These are phyloP conservation scores for Oceanodroma leucorhoa DNA, from an alignment of 2,797 vertebrate genomes.

Conservation along the genomic window DNA sequence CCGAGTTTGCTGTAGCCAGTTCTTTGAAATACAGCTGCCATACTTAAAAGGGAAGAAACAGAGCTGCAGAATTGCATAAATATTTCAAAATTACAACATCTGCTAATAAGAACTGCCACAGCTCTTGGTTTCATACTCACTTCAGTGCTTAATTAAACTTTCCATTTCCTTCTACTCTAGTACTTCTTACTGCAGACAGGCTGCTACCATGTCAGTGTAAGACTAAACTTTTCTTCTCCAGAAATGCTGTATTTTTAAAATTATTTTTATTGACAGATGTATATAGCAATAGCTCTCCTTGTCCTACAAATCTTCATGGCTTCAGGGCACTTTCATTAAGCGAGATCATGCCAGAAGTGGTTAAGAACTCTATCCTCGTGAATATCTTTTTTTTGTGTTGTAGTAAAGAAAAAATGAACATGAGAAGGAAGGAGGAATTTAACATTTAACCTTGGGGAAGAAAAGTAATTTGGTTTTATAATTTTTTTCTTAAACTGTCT, in stretches of 20 bases:
- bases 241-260: background rate
- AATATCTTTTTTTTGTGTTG: background rate
- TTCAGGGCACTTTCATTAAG: background rate
- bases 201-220: background rate
- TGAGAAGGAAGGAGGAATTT: background rate
- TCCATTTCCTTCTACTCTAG: background rate
- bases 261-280: background rate
- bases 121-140: background rate
- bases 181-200: background rate
- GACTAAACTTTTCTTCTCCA: background rate
- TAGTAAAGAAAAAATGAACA: background rate
- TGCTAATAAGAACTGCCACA: background rate
- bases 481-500: slow-evolving; percentile 3
- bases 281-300: background rate
- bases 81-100: background rate
- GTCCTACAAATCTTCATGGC: background rate
- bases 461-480: background rate
- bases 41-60: background rate
- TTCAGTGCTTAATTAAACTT: slow-evolving; percentile 7
- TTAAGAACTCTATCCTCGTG: background rate
- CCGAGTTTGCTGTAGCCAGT: background rate
- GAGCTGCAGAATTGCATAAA: background rate
- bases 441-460: background rate
- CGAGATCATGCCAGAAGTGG: background rate
- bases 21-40: background rate